These are phyloP conservation scores for Aspiorhynchus laticeps DNA, from an alignment of 2,113 vertebrate species.

Conservation along the genomic window DNA sequence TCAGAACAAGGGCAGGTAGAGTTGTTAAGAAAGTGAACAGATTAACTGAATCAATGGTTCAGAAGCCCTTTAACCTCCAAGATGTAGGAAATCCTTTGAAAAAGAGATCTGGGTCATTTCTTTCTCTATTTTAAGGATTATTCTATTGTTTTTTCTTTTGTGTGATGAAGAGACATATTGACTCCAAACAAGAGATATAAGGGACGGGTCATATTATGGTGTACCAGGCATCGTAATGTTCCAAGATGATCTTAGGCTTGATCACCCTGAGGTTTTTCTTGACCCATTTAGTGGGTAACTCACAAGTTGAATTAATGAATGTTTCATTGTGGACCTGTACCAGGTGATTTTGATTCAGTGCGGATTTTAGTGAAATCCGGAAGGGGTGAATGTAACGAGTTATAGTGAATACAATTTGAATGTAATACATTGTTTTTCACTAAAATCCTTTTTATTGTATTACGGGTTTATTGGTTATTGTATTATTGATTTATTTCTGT, in stretches of 20 bases:
- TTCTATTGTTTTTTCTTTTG: neutral
- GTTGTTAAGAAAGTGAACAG: slow-evolving; percentile 27
- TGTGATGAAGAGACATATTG: neutral
- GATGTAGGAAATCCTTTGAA: neutral
- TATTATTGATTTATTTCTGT: too few species aligned
- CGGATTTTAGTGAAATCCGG: neutral
- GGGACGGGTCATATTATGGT: slow-evolving; percentile 15
- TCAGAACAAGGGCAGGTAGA: slow-evolving; percentile 8
- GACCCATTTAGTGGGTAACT: neutral
- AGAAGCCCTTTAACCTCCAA: slow-evolving; percentile 33
- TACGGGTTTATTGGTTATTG: too few species aligned
- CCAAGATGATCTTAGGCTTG: slow-evolving; percentile 14
- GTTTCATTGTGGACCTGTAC: neutral
- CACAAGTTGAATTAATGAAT: neutral
- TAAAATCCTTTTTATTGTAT: too few species aligned
- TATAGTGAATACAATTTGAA: neutral
- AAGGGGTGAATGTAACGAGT: slow-evolving; percentile 10
- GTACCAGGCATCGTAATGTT: slow-evolving; percentile 17
- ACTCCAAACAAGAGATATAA: neutral
- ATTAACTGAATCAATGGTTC: slow-evolving; percentile 30
- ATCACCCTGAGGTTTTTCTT: slow-evolving; percentile 26
- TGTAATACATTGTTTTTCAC: too few species aligned
- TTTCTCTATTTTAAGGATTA: slow-evolving; percentile 17
- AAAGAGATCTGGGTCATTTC: slow-evolving; percentile 11
- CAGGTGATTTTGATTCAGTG: neutral